Evolutionary conservation across 2,888 invertebrate species (phyloP).

Genomic region (Furcula furcula): DNA sequence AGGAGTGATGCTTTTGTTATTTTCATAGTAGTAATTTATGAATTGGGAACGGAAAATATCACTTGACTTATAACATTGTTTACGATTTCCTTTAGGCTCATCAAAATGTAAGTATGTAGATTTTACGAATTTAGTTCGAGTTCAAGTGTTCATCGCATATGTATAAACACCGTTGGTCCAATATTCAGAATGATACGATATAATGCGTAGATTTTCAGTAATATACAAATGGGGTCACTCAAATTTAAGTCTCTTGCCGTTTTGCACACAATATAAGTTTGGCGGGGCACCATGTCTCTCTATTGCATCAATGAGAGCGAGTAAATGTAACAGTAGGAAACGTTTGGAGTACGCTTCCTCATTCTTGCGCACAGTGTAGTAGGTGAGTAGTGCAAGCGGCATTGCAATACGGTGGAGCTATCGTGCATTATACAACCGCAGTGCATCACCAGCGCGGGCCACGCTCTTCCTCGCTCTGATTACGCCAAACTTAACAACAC

Average conservation of each 20-base stretch:
- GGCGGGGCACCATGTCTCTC: conserved; percentile 1
- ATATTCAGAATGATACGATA: conserved; percentile 45
- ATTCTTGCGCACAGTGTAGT: conserved; percentile 59
- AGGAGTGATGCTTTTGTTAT: too few relatives aligned
- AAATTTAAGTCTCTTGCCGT: conserved; percentile 10
- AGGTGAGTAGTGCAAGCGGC: conserved; percentile 59
- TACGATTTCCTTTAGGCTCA: conserved; percentile 22
- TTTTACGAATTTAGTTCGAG: conserved; percentile 57
- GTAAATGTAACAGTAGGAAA: conserved; percentile 73
- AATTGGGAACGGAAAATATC: neutral
- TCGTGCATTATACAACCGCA: conserved; percentile 53
- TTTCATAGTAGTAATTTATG: too few relatives aligned
- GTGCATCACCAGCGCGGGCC: conserved; percentile 38
- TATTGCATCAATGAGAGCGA: conserved; percentile 44
- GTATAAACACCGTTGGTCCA: conserved; percentile 18
- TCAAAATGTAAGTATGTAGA: conserved; percentile 61
- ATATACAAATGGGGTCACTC: conserved; percentile 7
- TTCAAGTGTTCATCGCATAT: conserved; percentile 57
- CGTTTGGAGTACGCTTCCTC: conserved; percentile 60
- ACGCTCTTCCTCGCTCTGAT: conserved; percentile 64
- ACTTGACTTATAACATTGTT: conserved; percentile 9
- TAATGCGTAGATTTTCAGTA: conserved; percentile 22
- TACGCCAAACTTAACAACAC: conserved; percentile 45
- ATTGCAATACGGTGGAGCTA: conserved; percentile 41
- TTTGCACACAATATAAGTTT: conserved; percentile 11